These are phyloP conservation scores for Lophochroa leadbeateri DNA, from an alignment of 2,113 vertebrate species.

Conservation along the genomic window DNA sequence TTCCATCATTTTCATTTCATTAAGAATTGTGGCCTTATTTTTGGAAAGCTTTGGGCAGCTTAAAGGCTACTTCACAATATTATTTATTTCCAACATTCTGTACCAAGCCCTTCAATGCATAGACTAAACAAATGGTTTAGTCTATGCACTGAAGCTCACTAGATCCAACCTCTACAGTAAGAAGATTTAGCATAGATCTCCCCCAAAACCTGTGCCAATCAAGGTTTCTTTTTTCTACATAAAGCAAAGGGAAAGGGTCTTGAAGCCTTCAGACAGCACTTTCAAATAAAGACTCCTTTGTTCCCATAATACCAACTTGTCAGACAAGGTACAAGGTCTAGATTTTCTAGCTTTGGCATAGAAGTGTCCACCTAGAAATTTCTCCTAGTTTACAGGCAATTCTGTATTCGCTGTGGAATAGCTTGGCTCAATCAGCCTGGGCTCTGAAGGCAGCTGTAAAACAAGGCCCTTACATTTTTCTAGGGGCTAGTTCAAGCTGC, in stretches of 20 bases:
- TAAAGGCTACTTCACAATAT: background rate
- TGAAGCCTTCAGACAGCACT: background rate
- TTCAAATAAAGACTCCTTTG: background rate
- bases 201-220: background rate
- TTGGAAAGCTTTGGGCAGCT: background rate
- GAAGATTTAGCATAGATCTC: background rate
- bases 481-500: background rate
- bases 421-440: background rate
- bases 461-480: background rate
- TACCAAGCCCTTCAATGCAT: background rate
- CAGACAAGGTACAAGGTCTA: background rate
- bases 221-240: background rate
- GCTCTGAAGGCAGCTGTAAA: background rate
- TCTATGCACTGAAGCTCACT: background rate
- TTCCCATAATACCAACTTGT: background rate
- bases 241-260: background rate
- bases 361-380: conserved; percentile 16
- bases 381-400: background rate
- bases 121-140: background rate
- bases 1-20: background rate
- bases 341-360: background rate
- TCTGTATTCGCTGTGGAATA: background rate
- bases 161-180: background rate
- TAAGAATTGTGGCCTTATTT: background rate
- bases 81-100: background rate